These are phyloP conservation scores for Myiagra hebetior DNA, from an alignment of 2,113 vertebrate species.

Conservation along the genomic window DNA sequence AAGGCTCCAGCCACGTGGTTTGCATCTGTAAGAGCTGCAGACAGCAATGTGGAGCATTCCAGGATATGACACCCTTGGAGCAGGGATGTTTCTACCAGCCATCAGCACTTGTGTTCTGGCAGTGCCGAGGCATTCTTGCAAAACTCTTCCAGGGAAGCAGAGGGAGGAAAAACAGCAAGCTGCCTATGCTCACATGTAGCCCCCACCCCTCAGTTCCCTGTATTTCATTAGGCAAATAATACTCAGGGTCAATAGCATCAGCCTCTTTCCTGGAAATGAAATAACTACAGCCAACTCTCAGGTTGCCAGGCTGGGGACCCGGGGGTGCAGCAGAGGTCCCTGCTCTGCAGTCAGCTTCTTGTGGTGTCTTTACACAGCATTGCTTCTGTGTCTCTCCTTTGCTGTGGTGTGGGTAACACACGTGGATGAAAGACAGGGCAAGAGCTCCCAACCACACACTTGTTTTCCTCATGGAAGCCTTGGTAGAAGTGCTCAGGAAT, in stretches of 20 bases:
- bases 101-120: neutral
- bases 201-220: neutral
- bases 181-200: neutral
- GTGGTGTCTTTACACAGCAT: neutral
- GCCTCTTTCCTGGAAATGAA: slow-evolving; percentile 48
- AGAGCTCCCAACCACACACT: neutral
- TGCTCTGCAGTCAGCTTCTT: neutral
- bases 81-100: neutral
- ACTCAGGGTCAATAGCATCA: slow-evolving; percentile 21
- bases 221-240: slow-evolving; percentile 46
- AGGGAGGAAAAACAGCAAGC: neutral
- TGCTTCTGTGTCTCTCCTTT: neutral
- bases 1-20: neutral
- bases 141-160: neutral
- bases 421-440: neutral
- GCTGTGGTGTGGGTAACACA: neutral
- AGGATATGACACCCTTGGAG: neutral
- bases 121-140: neutral
- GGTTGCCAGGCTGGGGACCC: neutral
- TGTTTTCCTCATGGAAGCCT: neutral
- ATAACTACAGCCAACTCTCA: neutral
- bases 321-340: neutral
- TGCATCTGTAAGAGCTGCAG: neutral
- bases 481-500: neutral
- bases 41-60: neutral